A percentile compares a stretch with the other conserved stretches of the same genome.
These are phyloP conservation scores for Ceramica pisi DNA, from an alignment of 2,888 invertebrate genomes.

Conservation along the genomic window DNA sequence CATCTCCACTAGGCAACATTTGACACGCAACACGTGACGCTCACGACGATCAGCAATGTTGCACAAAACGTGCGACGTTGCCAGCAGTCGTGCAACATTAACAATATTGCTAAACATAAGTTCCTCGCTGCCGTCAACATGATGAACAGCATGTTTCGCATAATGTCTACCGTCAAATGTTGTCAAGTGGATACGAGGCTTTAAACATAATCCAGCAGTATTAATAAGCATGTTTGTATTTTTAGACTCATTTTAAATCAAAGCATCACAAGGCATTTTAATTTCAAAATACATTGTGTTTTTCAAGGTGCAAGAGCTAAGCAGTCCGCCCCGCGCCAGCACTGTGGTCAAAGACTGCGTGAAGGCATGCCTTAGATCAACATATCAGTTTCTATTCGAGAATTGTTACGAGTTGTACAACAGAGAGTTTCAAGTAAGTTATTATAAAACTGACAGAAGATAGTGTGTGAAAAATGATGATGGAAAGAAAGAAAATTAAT, in stretches of 20 bases:
- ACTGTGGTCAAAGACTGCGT: conserved; percentile 99
- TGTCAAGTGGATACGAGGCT: too few species aligned
- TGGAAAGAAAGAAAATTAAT: neutral
- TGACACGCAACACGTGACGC: too few species aligned
- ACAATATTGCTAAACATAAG: too few species aligned
- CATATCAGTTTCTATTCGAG: conserved; percentile 99
- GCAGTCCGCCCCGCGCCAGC: conserved; percentile 99
- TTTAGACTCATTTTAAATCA: neutral
- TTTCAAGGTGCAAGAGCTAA: conserved; percentile 97
- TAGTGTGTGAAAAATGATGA: neutral
- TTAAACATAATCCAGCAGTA: too few species aligned
- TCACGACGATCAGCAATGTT: too few species aligned
- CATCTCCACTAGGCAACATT: too few species aligned
- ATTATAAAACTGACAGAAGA: neutral
- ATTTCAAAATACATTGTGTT: neutral
- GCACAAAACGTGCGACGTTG: too few species aligned
- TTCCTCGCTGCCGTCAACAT: too few species aligned
- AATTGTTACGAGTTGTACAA: conserved; percentile 99
- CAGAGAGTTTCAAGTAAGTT: conserved; percentile 95
- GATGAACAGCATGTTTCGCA: too few species aligned
- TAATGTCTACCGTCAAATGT: too few species aligned
- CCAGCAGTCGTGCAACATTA: too few species aligned
- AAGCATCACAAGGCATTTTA: neutral
- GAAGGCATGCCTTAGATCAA: conserved; percentile 99
- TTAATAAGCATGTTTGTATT: too few species aligned